Evolutionary conservation across 2,797 vertebrate species (phyloP).

Genomic region (Psittacula derbiana): DNA sequence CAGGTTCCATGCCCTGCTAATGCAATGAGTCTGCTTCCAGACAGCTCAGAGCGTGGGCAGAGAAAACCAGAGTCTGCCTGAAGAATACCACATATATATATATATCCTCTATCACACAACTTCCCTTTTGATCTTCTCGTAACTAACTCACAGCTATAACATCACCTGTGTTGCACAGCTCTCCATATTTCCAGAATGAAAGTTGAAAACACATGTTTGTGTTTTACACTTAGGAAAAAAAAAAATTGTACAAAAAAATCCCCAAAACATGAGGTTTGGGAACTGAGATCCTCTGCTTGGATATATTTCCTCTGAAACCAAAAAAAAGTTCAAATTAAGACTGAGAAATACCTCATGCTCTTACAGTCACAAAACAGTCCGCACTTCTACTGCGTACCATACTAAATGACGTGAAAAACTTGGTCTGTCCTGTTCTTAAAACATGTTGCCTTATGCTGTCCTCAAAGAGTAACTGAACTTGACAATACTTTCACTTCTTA

Average conservation of each 20-base stretch:
- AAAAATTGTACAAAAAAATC: not conserved
- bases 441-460: not conserved
- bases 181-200: not conserved
- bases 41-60: not conserved
- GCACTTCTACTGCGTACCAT: not conserved
- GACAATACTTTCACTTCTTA: not conserved
- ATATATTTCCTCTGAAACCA: not conserved
- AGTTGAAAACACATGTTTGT: not conserved
- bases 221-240: not conserved
- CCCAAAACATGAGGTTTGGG: not conserved
- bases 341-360: not conserved
- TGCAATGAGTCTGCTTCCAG: not conserved
- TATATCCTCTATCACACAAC: not conserved
- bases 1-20: accelerated
- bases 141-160: not conserved
- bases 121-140: not conserved
- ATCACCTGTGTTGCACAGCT: not conserved
- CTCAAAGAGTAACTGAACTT: not conserved
- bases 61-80: not conserved
- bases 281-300: not conserved
- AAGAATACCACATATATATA: not conserved
- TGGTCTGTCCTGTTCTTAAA: not conserved
- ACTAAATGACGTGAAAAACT: not conserved
- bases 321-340: not conserved
- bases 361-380: not conserved